Conservation (phyloP, 2,888 invertebrate genomes). For the Xylota segnis region DNA sequence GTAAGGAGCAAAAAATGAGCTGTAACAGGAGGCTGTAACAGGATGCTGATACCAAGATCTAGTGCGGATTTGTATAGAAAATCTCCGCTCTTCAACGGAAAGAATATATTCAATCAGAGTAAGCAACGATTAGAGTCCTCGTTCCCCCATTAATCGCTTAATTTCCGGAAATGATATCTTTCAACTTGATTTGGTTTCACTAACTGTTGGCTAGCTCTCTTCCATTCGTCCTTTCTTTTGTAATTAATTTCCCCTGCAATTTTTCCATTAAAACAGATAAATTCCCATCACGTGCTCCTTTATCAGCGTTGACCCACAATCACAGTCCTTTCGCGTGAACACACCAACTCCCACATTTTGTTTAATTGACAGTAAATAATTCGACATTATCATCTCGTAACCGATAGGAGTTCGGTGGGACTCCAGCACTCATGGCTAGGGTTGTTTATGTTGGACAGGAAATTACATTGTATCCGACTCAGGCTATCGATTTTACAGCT, state of each 20-base stretch:
- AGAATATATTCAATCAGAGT: too few relatives aligned
- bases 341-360: neutral
- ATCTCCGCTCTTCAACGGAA: too few relatives aligned
- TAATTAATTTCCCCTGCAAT: neutral
- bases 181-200: neutral
- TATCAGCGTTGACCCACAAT: neutral
- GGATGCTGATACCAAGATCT: too few relatives aligned
- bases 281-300: constrained; percentile 7
- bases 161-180: neutral
- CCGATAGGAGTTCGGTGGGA: constrained; percentile 3
- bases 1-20: too few relatives aligned
- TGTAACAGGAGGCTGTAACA: too few relatives aligned
- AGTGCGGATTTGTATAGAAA: too few relatives aligned
- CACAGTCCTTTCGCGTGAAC: neutral
- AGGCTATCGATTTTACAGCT: constrained; percentile 20
- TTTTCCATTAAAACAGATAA: constrained; percentile 7
- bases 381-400: constrained; percentile 17
- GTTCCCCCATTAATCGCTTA: too few relatives aligned
- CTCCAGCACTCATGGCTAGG: neutral
- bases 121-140: too few relatives aligned
- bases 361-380: constrained; percentile 45
- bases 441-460: constrained; percentile 13
- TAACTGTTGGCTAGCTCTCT: neutral
- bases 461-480: constrained; percentile 1
- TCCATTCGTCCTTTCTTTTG: neutral